Base-by-base conservation (phyloP, 2,888 invertebrate species). In the Andrena praecox region DNA sequence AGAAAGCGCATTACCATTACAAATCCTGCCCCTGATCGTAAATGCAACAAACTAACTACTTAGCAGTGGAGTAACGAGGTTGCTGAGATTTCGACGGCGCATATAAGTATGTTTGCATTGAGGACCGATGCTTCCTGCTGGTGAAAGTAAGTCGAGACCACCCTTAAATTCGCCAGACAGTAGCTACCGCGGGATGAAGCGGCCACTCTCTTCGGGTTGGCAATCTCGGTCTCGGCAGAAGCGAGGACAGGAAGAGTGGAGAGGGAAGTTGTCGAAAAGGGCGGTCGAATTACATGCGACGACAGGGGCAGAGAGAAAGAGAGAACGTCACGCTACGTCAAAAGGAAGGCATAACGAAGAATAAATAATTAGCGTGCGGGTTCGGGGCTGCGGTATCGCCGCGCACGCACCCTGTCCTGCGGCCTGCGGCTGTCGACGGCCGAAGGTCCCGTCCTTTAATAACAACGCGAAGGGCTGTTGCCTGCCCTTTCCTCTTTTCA, bases 331-430 rank as follows among this genome's bases (percentile, higher is more conserved):
- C 84, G 89, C 83, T 59, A 86, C 74, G 84, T 85, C 70, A 69
- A 84, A 89, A 88, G 81, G 87, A 89, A 90, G 88, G 85, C 85
- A 87, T 82, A 90, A 89, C 82, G 73, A 85, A 85, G 88, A 90
- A 90, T 90, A 89, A 93, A 92, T 92, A 92, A 92, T 92, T 92
- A 92, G 82, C 86, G 88, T 92, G 93, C 87, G 92, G 93, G 90
- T 91, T 89, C 76, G 80, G 78, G 85, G 74, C 87, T 90, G 92
- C 86, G 92, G 93, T 92, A 92, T 85, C 77, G 71, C 24, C 66
- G 88, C 87, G 90, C 93, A 91, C 92, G 92, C 92, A 91, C 85
- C 89, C 80, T 86, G 84, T 88, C 89, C 48, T 73, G 77, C 76
- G 83, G 70, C 89, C 48, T 73, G 77, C 76, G 84, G 70, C 84